phyloP scores from a whole-genome alignment of 1,140 invertebrate genomes.

The Samia ricini region DNA sequence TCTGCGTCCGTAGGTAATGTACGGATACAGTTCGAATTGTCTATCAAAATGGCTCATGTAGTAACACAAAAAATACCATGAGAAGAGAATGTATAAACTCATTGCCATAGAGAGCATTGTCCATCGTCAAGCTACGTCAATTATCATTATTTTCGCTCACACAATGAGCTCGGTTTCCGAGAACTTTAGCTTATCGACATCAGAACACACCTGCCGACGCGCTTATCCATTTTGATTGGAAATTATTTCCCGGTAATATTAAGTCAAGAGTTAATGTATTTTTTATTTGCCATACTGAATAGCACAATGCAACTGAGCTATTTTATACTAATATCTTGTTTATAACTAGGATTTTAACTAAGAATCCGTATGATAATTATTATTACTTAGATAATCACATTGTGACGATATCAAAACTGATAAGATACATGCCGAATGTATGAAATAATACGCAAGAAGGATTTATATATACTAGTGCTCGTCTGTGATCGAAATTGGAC shows the following conservation, averaged over 20 bases:
- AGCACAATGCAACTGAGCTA: background rate
- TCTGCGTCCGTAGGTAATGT: too few relatives aligned
- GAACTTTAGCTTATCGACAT: slow-evolving; percentile 20
- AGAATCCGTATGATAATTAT: too few relatives aligned
- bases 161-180: slow-evolving; percentile 20
- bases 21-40: too few relatives aligned
- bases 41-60: background rate
- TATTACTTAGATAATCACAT: too few relatives aligned
- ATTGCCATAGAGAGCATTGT: slow-evolving; percentile 3
- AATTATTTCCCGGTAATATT: background rate
- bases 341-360: too few relatives aligned
- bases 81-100: background rate
- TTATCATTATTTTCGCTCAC: slow-evolving; percentile 32
- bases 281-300: too few relatives aligned
- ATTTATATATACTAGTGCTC: too few relatives aligned
- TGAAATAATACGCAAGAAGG: too few relatives aligned
- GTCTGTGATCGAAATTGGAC: too few relatives aligned
- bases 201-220: slow-evolving; percentile 17
- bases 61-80: background rate
- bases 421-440: too few relatives aligned
- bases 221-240: background rate
- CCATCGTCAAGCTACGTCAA: slow-evolving; percentile 5
- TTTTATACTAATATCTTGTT: too few relatives aligned
- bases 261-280: background rate
- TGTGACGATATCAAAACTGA: too few relatives aligned